Percentiles rank a stretch among this genome's conserved stretches.
Evolutionary conservation across 1,140 invertebrate genomes (phyloP).

Genomic region (Panagrolaimus sp.): DNA sequence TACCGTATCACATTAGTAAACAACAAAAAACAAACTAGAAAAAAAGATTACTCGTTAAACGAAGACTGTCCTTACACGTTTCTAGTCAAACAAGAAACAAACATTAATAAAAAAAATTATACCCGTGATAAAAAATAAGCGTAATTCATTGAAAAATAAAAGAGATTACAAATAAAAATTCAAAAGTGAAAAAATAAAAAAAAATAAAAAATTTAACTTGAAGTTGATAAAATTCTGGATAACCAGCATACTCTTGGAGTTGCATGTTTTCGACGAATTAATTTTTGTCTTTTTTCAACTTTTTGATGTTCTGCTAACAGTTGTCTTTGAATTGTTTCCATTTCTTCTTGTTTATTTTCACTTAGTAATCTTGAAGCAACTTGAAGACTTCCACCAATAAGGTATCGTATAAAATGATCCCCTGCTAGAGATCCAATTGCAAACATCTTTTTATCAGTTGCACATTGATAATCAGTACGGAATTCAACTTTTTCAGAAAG

Average conservation of each 20-base stretch:
- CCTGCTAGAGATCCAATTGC: slow-evolving; percentile 49
- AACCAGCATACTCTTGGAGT: background rate
- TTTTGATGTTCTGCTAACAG: background rate
- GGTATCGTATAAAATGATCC: slow-evolving; percentile 55
- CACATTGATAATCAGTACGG: slow-evolving; percentile 26
- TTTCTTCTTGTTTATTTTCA: background rate
- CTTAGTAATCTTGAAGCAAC: slow-evolving; percentile 24
- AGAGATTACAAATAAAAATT: no score
- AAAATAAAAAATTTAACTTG: background rate
- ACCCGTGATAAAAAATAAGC: no score
- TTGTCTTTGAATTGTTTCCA: background rate
- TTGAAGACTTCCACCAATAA: slow-evolving; percentile 50
- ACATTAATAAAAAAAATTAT: no score
- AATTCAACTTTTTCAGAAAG: slow-evolving; percentile 39
- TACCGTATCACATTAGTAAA: no score
- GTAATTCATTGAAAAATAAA: no score
- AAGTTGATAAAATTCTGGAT: slow-evolving; percentile 13
- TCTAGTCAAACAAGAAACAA: no score
- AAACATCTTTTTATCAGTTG: slow-evolving; percentile 36
- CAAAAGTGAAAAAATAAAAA: background rate
- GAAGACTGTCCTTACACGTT: no score
- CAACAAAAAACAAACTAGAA: no score
- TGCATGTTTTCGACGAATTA: slow-evolving; percentile 3
- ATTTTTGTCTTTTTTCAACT: slow-evolving; percentile 9
- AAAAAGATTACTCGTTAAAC: no score